Conservation (phyloP, 2,888 invertebrate species). For the Drosophila pseudotalamancana region DNA sequence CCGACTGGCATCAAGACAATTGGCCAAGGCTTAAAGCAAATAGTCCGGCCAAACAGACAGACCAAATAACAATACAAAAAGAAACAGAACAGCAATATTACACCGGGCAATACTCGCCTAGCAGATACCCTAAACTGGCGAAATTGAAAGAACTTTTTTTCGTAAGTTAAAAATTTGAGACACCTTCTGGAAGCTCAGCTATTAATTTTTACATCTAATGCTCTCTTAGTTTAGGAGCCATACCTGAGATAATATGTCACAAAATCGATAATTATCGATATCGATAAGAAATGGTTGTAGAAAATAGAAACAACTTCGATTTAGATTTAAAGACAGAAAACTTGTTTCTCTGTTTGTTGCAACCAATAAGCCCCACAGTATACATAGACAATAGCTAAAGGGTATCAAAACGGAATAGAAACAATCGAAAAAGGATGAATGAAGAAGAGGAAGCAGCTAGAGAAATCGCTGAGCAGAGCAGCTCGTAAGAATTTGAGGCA, state of each 20-base stretch:
- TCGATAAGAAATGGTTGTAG: too few species aligned
- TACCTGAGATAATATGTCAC: too few species aligned
- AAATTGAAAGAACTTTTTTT: too few species aligned
- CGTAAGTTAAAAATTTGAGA: too few species aligned
- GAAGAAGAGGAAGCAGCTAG: neutral
- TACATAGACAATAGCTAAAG: neutral
- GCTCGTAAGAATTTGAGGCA: slow-evolving; percentile 51
- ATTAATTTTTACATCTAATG: too few species aligned
- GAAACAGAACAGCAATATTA: neutral
- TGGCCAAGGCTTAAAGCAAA: slow-evolving; percentile 42
- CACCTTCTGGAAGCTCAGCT: too few species aligned
- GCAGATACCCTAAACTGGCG: neutral
- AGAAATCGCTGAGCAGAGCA: slow-evolving; percentile 7
- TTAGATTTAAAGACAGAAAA: too few species aligned
- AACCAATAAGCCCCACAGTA: too few species aligned
- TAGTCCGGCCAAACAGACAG: slow-evolving; percentile 43
- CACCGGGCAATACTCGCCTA: neutral
- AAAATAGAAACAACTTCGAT: too few species aligned
- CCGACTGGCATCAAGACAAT: slow-evolving; percentile 34
- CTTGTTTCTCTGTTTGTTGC: too few species aligned
- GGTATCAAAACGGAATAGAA: neutral
- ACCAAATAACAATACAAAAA: slow-evolving; percentile 3
- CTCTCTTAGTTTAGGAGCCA: too few species aligned
- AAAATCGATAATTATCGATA: too few species aligned
- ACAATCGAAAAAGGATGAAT: neutral